phyloP scores from a whole-genome alignment of 2,797 vertebrate genomes.

The Miichthys miiuy region DNA sequence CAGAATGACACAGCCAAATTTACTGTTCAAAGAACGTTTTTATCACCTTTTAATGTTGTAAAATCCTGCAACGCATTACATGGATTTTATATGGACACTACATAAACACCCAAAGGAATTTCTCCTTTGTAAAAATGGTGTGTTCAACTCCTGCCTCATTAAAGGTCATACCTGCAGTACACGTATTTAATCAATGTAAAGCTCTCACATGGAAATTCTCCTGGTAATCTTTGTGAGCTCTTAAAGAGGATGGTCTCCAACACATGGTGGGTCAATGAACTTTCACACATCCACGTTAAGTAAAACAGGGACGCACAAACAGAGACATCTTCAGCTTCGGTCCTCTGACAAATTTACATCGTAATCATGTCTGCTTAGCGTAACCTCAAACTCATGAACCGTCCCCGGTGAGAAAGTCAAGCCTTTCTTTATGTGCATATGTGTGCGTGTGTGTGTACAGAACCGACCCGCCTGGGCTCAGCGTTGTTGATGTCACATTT shows the following conservation, averaged over 20 bases:
- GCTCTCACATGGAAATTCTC: background rate
- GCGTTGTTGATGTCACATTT: constrained; percentile 74
- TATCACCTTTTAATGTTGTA: background rate
- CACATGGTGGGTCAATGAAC: background rate
- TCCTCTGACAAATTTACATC: constrained; percentile 57
- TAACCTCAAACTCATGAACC: constrained; percentile 50
- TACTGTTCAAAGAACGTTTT: background rate
- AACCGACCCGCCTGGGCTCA: constrained; percentile 48
- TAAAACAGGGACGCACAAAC: constrained; percentile 19
- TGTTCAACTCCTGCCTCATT: background rate
- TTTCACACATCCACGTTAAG: background rate
- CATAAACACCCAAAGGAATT: background rate
- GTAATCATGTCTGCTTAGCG: constrained; percentile 62
- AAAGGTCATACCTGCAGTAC: constrained; percentile 7
- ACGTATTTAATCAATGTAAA: background rate
- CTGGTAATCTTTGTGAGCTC: background rate
- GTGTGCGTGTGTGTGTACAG: constrained; percentile 27
- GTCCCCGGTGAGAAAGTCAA: constrained; percentile 52
- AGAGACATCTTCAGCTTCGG: constrained; percentile 26
- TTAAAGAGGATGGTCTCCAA: background rate
- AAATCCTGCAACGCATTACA: background rate
- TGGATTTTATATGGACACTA: background rate
- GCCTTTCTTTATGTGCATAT: background rate
- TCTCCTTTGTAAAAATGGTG: constrained; percentile 3
- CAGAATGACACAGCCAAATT: background rate